Base-by-base conservation (phyloP, 2,797 vertebrate genomes). In the Hyperoplus immaculatus region DNA sequence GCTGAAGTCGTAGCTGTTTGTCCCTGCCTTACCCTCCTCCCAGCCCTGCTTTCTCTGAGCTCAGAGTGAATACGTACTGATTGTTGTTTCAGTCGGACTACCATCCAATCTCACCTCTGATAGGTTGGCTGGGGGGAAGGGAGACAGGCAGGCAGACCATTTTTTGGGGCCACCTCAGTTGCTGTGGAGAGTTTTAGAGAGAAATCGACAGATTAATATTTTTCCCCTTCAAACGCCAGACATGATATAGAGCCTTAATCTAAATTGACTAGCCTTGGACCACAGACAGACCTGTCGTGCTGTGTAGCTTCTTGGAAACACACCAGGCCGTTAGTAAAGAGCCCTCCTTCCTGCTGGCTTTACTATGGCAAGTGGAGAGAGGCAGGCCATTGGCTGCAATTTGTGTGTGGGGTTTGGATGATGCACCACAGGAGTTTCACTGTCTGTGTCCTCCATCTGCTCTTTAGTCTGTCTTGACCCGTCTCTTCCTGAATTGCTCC, bases 31-130 rank as follows among this genome's bases (percentile, higher is more conserved):
- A 36, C 47, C 59, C 51, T 82, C 59, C 47, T 6, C 8, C 58
- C 78, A 56, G 47, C 45, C 79, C 49, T 77, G 63, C 47, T 72
- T 56, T 80, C 70, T 85, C 58, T 70, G 39, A 72, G 49, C 58
- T 69, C 18, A 2, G 70, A 87, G 87, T 85, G 29, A 84, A 91
- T 91, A 89, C 68, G 50, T 83, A 93, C 93, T 77, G 92, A 91
- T 93, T 85, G 80, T 89, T 79, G 82, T 81, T 78, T 89, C 80
- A 84, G 78, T 81, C 70, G 73, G 72, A 68, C 68, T 53, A 51
- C 60, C 63, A 68, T 50, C 62, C 64, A 79, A 78, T 68, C 84
- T 83, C 72, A 6, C 47, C 65, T 66, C 79, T 77, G 61, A 66
- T 62, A 58, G 46, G 38, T 70, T 64, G 45, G 42, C 39, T 6